These are phyloP conservation scores for Tenrec ecaudatus DNA, from an alignment of 2,113 vertebrate genomes.

Conservation along the genomic window DNA sequence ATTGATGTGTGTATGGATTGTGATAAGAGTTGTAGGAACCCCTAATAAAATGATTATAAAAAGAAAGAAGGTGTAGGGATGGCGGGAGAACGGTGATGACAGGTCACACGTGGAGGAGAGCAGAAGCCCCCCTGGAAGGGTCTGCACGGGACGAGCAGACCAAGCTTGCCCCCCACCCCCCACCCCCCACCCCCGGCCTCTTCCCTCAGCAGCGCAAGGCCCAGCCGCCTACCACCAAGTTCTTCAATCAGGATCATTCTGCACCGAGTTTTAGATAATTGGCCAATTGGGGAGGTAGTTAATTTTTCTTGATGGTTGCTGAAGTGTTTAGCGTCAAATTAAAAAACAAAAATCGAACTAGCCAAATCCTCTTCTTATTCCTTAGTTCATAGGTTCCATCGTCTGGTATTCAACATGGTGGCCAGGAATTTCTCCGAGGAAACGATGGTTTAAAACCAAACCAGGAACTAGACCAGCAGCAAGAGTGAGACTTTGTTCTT, in stretches of 20 bases:
- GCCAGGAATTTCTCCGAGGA: constrained; percentile 46
- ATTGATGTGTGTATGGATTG: no score
- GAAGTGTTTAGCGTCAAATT: background rate
- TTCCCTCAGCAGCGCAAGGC: background rate
- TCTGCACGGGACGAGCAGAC: rapidly evolving
- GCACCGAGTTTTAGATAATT: background rate
- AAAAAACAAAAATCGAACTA: background rate
- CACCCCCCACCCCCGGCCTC: no score
- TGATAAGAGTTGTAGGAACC: no score
- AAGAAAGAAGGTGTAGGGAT: no score
- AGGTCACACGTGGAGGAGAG: background rate
- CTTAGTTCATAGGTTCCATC: background rate
- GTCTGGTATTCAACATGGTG: constrained; percentile 26
- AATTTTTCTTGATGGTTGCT: background rate
- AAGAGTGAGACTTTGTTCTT: constrained; percentile 12
- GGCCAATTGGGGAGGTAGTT: background rate
- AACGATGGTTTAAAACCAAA: background rate
- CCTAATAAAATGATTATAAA: no score
- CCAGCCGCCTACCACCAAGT: rapidly evolving
- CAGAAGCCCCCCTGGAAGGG: background rate
- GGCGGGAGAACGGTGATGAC: background rate
- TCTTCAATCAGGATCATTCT: background rate
- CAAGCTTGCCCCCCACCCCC: background rate
- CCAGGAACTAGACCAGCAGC: background rate
- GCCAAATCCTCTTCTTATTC: background rate